phyloP scores from a whole-genome alignment of 1,140 invertebrate genomes.

The Tetramorium alpestre region DNA sequence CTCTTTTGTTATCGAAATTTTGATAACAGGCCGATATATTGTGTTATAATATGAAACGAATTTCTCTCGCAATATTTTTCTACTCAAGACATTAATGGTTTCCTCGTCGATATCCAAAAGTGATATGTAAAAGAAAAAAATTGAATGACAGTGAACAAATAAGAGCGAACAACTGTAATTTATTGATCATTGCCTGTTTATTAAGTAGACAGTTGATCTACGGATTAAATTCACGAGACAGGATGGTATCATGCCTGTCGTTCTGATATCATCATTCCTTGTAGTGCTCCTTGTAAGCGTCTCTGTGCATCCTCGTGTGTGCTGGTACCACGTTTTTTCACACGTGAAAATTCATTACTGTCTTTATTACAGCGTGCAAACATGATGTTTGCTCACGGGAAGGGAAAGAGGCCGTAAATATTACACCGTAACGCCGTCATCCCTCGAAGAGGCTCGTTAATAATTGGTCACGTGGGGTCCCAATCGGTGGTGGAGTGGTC shows the following conservation, averaged over 20 bases:
- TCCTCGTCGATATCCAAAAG: neutral
- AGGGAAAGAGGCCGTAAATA: neutral
- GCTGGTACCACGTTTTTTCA: neutral
- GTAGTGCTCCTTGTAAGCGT: neutral
- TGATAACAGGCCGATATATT: neutral
- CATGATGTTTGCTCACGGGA: neutral
- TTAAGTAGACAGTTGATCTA: neutral
- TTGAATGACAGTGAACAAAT: neutral
- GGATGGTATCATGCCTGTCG: neutral
- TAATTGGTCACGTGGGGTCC: slow-evolving; percentile 83
- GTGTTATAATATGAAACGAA: neutral
- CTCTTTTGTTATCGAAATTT: neutral
- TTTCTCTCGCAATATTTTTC: neutral
- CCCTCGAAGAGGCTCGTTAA: slow-evolving; percentile 64
- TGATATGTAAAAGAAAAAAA: neutral
- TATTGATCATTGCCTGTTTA: neutral
- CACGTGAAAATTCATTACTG: neutral
- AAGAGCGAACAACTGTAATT: neutral
- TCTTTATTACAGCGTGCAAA: neutral
- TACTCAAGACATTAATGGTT: neutral
- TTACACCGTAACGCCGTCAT: neutral
- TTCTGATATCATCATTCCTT: neutral
- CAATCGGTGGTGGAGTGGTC: slow-evolving; percentile 70
- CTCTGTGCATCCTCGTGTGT: neutral
- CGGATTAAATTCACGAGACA: neutral